phyloP scores from a whole-genome alignment of 1,140 invertebrate species.

The Drosophila rufa region DNA sequence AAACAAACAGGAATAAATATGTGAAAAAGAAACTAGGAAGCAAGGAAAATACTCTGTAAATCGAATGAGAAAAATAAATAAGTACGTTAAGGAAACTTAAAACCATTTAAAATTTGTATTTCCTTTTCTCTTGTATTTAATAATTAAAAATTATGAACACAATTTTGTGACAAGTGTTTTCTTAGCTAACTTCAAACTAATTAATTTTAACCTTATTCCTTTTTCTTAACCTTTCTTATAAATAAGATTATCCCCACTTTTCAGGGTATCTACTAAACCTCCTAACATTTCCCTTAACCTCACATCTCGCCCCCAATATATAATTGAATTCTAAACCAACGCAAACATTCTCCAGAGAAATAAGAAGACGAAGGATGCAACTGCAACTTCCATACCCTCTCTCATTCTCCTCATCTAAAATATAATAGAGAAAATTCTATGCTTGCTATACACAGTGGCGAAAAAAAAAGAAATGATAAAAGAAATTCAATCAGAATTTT shows the following conservation, averaged over 20 bases:
- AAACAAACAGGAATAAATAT: constrained; percentile 2
- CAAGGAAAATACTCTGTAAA: background rate
- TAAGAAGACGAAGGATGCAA: constrained; percentile 56
- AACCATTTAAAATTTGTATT: too few species aligned
- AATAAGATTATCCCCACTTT: background rate
- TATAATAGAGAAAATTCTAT: constrained; percentile 62
- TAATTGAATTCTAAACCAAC: constrained; percentile 80
- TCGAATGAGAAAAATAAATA: too few species aligned
- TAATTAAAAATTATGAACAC: too few species aligned
- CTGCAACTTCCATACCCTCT: constrained; percentile 7
- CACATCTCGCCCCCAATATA: constrained; percentile 53
- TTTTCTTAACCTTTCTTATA: too few species aligned
- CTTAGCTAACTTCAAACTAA: too few species aligned
- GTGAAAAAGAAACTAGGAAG: background rate
- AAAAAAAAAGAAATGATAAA: constrained; percentile 47
- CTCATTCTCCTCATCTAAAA: constrained; percentile 19
- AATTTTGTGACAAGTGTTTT: too few species aligned
- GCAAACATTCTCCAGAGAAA: constrained; percentile 72
- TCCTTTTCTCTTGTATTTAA: too few species aligned
- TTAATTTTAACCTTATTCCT: too few species aligned
- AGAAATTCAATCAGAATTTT: constrained; percentile 76
- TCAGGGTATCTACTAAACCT: constrained; percentile 1
- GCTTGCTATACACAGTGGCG: constrained; percentile 43
- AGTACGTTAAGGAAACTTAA: too few species aligned
- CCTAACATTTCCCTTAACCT: background rate